Conservation (phyloP, 2,888 invertebrate species). For the Tuta absoluta region DNA sequence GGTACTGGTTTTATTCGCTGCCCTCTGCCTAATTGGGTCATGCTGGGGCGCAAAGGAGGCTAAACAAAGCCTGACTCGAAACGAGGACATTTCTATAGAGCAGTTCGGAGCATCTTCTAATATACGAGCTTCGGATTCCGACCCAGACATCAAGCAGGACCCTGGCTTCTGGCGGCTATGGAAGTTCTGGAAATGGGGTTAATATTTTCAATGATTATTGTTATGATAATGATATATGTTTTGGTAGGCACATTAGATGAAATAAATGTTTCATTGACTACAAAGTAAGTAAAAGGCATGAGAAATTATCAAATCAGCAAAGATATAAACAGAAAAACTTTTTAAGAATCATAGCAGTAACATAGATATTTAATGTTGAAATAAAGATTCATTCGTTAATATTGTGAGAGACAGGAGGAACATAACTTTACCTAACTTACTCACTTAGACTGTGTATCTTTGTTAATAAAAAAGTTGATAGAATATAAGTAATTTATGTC, state of each 20-base stretch:
- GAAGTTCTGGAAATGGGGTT: constrained; percentile 61
- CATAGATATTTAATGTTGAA: no score
- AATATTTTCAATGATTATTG: constrained; percentile 38
- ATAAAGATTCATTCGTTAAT: no score
- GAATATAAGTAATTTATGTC: not conserved
- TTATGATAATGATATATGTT: not conserved
- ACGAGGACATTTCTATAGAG: constrained; percentile 44
- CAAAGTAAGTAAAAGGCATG: no score
- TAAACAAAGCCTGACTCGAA: constrained; percentile 37
- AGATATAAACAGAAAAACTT: no score
- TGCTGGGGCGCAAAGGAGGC: constrained; percentile 48
- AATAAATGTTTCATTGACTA: no score
- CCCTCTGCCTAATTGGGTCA: constrained; percentile 47
- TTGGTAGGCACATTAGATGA: no score
- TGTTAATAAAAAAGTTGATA: no score
- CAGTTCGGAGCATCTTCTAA: constrained; percentile 37
- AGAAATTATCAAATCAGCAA: no score
- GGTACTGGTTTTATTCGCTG: constrained; percentile 49
- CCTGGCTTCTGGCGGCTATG: constrained; percentile 52
- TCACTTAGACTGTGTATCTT: no score
- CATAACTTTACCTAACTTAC: no score
- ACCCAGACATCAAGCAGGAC: constrained; percentile 46
- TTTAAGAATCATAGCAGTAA: no score
- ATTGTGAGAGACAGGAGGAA: no score
- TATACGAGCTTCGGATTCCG: constrained; percentile 30